Evolutionary conservation across 2,888 invertebrate species (phyloP), one percentile per base, ranked within the genome.

Genomic region (Carterocephalus palaemon): DNA sequence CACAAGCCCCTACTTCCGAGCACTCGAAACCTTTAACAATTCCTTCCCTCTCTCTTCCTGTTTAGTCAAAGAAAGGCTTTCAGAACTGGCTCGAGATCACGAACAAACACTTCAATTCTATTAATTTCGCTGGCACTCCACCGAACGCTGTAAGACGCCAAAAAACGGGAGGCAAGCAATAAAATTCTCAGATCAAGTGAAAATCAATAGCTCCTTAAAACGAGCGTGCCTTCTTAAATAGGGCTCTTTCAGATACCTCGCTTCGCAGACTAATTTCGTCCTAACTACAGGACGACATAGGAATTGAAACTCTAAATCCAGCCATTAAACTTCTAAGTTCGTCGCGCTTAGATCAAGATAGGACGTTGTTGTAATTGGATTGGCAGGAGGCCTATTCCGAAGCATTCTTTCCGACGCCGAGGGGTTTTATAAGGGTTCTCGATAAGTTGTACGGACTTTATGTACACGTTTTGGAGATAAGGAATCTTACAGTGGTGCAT

Each of bases 371-470:
- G 6, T 37, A 37, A 45, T 31, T 23, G 43, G 17, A 23, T 43
- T 23, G 29, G 22, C 13, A 13, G 29, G 15, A 12, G 28, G 16
- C 20, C 36, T 43, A 43, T 36, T 29, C 43, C 36, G 15, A 28
- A 29, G 43, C 31, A 43, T 43, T 36, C 29, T 36, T 23, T 36
- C 29, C 36, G 6, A 43, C 36, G 36, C 29, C 36, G 28, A 43
- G 36, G 29, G 34, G 28, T 36, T 41, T 43, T 43, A 43, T 43
- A 43, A 36, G 42, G 42, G 42, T 43, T 34, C 34, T 43, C 29
- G 42, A 43, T 43, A 36, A 36, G 42, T 42, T 42, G 34, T 36
- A 43, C 36, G 42, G 13, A 22, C 22, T 43, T 43, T 43, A 43
- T 42, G 28, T 42, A 34, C 23, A 42, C 42, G 34, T 42, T 42